phyloP scores from a whole-genome alignment of 64 coral and sea anemone genomes.

The Anthopleura sola region DNA sequence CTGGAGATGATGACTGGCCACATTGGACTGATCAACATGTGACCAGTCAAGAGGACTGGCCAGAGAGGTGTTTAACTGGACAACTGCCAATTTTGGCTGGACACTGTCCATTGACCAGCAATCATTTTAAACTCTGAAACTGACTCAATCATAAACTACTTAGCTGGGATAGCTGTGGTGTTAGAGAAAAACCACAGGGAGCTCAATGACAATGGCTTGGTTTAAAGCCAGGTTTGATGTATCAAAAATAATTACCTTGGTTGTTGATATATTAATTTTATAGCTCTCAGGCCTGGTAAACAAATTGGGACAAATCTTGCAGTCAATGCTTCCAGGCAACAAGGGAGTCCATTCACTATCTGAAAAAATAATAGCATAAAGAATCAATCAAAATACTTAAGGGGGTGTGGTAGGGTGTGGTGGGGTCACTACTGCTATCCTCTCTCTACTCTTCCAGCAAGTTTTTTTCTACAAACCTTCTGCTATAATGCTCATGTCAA shows the following conservation, averaged over 20 bases:
- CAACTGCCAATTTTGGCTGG: no score
- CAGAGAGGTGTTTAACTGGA: no score
- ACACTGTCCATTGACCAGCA: no score
- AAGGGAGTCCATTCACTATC: background rate
- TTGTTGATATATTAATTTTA: conserved; percentile 73
- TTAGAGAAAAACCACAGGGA: background rate
- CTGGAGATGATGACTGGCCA: no score
- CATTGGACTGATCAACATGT: no score
- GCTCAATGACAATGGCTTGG: background rate
- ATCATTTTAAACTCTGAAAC: no score
- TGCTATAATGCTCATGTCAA: background rate
- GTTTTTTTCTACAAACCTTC: background rate
- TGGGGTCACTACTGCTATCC: background rate
- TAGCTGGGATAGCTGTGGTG: background rate
- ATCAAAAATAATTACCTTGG: conserved; percentile 43
- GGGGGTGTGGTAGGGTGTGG: no score
- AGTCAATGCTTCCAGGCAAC: conserved; percentile 54
- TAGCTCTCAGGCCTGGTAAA: conserved; percentile 83
- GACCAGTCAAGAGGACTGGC: no score
- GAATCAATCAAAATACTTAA: background rate
- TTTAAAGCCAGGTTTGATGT: background rate
- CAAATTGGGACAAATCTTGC: conserved; percentile 66
- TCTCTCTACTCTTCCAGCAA: background rate
- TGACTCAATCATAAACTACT: no score
- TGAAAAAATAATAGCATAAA: background rate